A percentile compares a stretch with the other conserved stretches of the same genome.
Evolutionary conservation across 2,113 vertebrate species (phyloP).

Genomic region (Lepus timidus): DNA sequence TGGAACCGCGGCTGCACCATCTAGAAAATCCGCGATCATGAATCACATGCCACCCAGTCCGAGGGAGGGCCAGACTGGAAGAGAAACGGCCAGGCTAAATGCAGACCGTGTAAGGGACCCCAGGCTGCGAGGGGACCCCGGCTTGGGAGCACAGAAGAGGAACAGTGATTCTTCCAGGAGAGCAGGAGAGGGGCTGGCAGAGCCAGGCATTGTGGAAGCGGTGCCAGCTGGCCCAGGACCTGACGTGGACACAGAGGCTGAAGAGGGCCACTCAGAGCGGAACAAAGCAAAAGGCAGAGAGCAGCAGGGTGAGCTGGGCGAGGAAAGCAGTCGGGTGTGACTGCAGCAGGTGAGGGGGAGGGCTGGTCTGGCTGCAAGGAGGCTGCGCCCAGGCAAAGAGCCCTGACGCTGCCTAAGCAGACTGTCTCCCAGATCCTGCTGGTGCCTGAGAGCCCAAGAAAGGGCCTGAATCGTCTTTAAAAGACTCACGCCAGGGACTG

Average conservation of each 20-base stretch:
- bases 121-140: neutral
- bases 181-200: accelerated
- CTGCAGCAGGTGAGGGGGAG: neutral
- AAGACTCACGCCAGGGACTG: neutral
- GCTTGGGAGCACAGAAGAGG: neutral
- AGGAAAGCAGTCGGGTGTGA: accelerated
- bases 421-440: neutral
- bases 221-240: neutral
- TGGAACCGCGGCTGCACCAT: neutral
- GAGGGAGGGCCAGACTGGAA: neutral
- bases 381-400: neutral
- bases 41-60: too few relatives aligned
- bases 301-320: too few relatives aligned
- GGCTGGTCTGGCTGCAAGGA: accelerated
- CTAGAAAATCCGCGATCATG: neutral
- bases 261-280: neutral
- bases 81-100: neutral
- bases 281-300: neutral
- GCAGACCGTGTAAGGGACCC: neutral
- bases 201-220: neutral
- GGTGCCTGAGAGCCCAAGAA: neutral
- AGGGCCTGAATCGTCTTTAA: neutral
- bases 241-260: neutral
- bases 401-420: accelerated
- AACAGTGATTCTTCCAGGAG: accelerated